phyloP scores from a whole-genome alignment of 2,113 vertebrate genomes.

The Mastomys coucha region DNA sequence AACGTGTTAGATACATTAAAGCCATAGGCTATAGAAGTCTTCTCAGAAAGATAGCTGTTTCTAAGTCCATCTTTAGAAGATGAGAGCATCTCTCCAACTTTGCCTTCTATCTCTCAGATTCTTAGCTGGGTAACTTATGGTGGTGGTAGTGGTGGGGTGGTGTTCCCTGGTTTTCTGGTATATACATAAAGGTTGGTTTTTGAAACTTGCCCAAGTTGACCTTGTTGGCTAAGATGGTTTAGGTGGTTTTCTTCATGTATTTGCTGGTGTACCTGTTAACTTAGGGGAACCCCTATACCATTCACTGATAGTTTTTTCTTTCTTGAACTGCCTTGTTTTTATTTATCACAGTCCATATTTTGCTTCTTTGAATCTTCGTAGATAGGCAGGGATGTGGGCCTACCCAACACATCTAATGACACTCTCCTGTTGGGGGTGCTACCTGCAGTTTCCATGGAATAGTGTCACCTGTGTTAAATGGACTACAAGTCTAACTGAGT shows the following conservation, averaged over 20 bases:
- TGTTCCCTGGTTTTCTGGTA: not conserved
- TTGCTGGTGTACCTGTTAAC: not conserved
- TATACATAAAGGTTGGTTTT: not conserved
- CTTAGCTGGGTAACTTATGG: not conserved
- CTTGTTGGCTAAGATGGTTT: not conserved
- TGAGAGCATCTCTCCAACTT: constrained; percentile 14
- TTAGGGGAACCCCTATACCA: not conserved
- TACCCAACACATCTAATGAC: not conserved
- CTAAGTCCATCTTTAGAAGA: constrained; percentile 39
- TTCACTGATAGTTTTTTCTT: not conserved
- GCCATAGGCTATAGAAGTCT: not conserved
- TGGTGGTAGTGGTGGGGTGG: not conserved
- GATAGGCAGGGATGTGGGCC: not conserved
- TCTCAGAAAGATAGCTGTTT: constrained; percentile 31
- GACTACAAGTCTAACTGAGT: not conserved
- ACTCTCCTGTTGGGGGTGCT: not conserved
- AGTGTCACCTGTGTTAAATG: not conserved
- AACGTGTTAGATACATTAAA: constrained; percentile 30
- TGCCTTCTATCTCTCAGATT: not conserved
- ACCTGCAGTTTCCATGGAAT: not conserved
- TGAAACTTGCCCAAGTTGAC: not conserved
- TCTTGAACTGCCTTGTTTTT: not conserved
- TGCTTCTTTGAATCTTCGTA: not conserved
- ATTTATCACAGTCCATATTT: not conserved
- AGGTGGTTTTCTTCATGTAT: not conserved